These are phyloP conservation scores for Lota lota DNA, from an alignment of 2,113 vertebrate genomes.

Conservation along the genomic window DNA sequence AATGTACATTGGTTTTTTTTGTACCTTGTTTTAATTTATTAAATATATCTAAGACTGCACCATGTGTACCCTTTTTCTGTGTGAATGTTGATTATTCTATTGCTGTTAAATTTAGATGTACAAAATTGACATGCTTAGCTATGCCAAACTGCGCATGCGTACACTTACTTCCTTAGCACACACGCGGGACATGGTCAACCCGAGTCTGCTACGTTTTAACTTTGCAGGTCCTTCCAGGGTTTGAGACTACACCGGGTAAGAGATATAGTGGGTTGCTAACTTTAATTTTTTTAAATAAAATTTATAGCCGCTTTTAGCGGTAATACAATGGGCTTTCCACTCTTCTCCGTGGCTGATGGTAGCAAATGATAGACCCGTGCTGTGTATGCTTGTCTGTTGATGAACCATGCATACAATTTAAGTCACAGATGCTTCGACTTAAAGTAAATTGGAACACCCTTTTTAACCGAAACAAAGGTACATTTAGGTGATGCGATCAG, in stretches of 20 bases:
- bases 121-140: too few species aligned
- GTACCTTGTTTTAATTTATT: conserved; percentile 85
- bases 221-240: too few species aligned
- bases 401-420: conserved; percentile 24
- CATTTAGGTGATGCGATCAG: too few species aligned
- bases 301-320: too few species aligned
- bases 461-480: background rate
- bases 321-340: too few species aligned
- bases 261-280: background rate
- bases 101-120: too few species aligned
- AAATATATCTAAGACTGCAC: conserved; percentile 78
- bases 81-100: background rate
- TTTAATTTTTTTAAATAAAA: too few species aligned
- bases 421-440: too few species aligned
- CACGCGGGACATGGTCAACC: conserved; percentile 17
- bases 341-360: background rate
- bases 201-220: too few species aligned
- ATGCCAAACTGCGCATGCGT: conserved; percentile 50
- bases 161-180: background rate
- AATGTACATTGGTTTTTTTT: conserved; percentile 76
- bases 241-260: background rate
- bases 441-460: too few species aligned
- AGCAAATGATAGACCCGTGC: conserved; percentile 1
- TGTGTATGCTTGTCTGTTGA: conserved; percentile 29
- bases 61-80: conserved; percentile 22